phyloP scores from a whole-genome alignment of 1,140 invertebrate genomes.

The Oncopeltus fasciatus region DNA sequence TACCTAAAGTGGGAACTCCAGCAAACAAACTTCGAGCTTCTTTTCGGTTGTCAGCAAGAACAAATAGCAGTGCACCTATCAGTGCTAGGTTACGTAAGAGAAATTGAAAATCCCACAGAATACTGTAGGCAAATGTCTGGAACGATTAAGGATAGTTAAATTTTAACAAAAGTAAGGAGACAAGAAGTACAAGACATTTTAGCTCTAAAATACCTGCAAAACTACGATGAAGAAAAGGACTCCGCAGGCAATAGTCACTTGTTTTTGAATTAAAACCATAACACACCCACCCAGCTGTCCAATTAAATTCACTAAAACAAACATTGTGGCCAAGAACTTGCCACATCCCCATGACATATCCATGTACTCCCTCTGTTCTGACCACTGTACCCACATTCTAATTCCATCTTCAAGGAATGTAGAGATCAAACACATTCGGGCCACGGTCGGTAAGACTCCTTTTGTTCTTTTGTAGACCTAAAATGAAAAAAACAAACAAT shows the following conservation, averaged over 20 bases:
- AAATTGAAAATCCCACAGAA: conserved; percentile 96
- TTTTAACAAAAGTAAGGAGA: background rate
- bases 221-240: conserved; percentile 92
- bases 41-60: conserved; percentile 84
- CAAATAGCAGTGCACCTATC: conserved; percentile 84
- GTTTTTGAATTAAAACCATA: conserved; percentile 85
- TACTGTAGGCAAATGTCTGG: conserved; percentile 93
- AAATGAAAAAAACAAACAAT: conserved; percentile 23
- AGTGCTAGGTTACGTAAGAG: conserved; percentile 87
- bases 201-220: conserved; percentile 53
- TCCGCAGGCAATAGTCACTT: conserved; percentile 88
- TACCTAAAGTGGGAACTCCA: conserved; percentile 84
- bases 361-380: conserved; percentile 96
- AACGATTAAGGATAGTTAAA: conserved; percentile 28
- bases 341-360: conserved; percentile 96
- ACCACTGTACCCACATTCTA: conserved; percentile 98
- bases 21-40: conserved; percentile 90
- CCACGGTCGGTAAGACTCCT: conserved; percentile 85
- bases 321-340: conserved; percentile 77
- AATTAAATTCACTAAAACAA: conserved; percentile 84
- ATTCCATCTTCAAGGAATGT: conserved; percentile 99
- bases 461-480: conserved; percentile 87
- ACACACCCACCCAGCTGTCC: conserved; percentile 90
- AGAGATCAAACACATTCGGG: conserved; percentile 91
- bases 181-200: background rate